Evolutionary conservation across 2,113 vertebrate species (phyloP).

Genomic region (Numida meleagris): DNA sequence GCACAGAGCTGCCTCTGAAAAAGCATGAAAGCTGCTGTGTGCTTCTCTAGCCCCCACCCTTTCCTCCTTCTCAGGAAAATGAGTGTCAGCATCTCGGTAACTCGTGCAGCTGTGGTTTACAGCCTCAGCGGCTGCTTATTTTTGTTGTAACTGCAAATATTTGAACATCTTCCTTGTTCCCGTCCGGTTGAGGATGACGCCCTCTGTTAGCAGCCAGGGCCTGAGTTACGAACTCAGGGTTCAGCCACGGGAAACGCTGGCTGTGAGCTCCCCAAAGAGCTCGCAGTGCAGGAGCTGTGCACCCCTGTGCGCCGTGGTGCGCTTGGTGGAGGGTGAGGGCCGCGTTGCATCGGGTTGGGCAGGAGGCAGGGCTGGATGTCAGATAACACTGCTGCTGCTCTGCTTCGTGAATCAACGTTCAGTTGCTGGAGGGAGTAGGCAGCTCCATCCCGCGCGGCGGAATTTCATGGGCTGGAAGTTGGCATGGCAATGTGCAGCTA

Average conservation of each 20-base stretch:
- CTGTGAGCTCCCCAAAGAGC: neutral
- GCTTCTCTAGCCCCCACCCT: neutral
- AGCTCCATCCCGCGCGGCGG: neutral
- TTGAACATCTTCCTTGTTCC: neutral
- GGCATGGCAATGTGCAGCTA: neutral
- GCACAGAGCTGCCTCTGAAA: neutral
- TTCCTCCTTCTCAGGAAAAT: neutral
- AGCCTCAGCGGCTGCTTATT: neutral
- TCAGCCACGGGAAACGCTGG: neutral
- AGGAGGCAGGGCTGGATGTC: neutral
- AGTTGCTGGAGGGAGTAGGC: neutral
- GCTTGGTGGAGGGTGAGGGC: neutral
- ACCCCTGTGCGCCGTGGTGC: accelerated
- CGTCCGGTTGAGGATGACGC: neutral
- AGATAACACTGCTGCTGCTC: accelerated
- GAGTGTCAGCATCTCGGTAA: neutral
- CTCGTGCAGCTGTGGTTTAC: neutral
- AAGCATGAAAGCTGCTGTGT: neutral
- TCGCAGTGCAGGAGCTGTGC: neutral
- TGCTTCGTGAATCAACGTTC: neutral
- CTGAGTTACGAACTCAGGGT: neutral
- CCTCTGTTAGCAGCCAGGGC: neutral
- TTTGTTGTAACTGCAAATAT: neutral
- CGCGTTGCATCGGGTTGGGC: neutral
- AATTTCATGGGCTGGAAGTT: neutral